A percentile compares a stretch with the other conserved stretches of the same genome.
Conservation (phyloP, 92 coral and sea anemone genomes). For the Phymanthus crucifer region DNA sequence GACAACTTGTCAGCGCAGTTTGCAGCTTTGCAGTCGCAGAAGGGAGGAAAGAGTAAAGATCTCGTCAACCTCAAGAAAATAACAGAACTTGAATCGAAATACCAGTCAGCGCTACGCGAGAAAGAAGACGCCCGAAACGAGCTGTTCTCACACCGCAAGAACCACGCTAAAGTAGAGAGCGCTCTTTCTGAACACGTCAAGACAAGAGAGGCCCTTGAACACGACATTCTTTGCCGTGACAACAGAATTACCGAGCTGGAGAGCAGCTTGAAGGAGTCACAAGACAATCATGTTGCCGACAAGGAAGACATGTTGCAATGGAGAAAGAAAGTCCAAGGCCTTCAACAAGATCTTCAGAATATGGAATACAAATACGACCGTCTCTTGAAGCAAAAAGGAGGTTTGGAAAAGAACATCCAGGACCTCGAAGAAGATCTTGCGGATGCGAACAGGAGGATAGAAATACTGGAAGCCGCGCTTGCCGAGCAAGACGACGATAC, state of each 20-base stretch:
- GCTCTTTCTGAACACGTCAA: slow-evolving; percentile 68
- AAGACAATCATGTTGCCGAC: slow-evolving; percentile 67
- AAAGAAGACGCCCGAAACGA: slow-evolving; percentile 77
- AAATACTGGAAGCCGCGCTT: slow-evolving; percentile 61
- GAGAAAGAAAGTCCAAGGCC: slow-evolving; percentile 62
- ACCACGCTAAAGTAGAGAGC: slow-evolving; percentile 67
- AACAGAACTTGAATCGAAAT: slow-evolving; percentile 69
- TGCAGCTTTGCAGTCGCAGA: slow-evolving; percentile 43
- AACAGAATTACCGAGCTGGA: slow-evolving; percentile 61
- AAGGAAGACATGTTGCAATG: slow-evolving; percentile 73
- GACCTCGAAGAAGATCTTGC: slow-evolving; percentile 65
- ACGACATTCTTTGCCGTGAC: slow-evolving; percentile 56
- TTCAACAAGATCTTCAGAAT: slow-evolving; percentile 72
- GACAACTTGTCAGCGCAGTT: slow-evolving; percentile 61
- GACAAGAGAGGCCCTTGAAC: slow-evolving; percentile 60
- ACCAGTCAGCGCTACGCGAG: slow-evolving; percentile 70
- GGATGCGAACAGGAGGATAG: slow-evolving; percentile 57
- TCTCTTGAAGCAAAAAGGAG: slow-evolving; percentile 47
- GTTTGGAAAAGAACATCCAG: slow-evolving; percentile 51
- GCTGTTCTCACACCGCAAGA: slow-evolving; percentile 58
- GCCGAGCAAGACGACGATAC: slow-evolving; percentile 50
- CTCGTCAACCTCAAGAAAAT: slow-evolving; percentile 65
- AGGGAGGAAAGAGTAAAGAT: slow-evolving; percentile 50
- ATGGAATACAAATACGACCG: slow-evolving; percentile 50
- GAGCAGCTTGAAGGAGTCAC: slow-evolving; percentile 54